Evolutionary conservation across 2,797 vertebrate species (phyloP), one percentile per base, ranked within the genome.

Genomic region (Acanthopagrus latus): DNA sequence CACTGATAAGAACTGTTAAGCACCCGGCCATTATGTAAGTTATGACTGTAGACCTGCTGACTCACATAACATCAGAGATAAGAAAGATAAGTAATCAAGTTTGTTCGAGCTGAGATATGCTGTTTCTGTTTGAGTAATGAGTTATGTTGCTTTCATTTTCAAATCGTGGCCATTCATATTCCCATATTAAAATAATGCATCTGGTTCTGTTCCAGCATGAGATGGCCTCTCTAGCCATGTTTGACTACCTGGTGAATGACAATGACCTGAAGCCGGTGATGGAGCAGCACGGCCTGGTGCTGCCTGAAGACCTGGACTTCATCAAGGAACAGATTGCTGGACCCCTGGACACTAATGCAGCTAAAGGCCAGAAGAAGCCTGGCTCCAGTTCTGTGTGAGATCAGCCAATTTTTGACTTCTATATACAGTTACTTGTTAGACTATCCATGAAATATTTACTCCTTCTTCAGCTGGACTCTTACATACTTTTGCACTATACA

Each of bases 251-350:
- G 74, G 90, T 99, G 60, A 1, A 85, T 7, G 93, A 89, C 68
- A 99, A 99, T 41, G 0, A 44, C 0, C 93, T 99, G 70, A 88
- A 78, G 86, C 47, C 29, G 1, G 89, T 94, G 69, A 96, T 99
- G 96, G 1, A 87, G 80, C 14, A 78, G 0, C 93, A 97, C 13
- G 97, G 96, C 41, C 94, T 99, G 59, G 27, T 86, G 38, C 93
- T 97, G 60, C 94, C 97, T 0, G 92, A 97, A 57, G 98, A 99
- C 80, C 91, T 98, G 74, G 33, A 76, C 21, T 99, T 99, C 86
- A 98, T 99, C 77, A 98, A 97, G 90, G 98, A 99, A 70, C 98
- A 96, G 77, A 99, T 99, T 65, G 91, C 76, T 17, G 97, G 98
- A 75, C 97, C 97, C 4, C 54, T 67, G 60, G 56, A 85, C 38